Base-by-base conservation (phyloP, 2,888 invertebrate genomes). In the Megamerina dolium region DNA sequence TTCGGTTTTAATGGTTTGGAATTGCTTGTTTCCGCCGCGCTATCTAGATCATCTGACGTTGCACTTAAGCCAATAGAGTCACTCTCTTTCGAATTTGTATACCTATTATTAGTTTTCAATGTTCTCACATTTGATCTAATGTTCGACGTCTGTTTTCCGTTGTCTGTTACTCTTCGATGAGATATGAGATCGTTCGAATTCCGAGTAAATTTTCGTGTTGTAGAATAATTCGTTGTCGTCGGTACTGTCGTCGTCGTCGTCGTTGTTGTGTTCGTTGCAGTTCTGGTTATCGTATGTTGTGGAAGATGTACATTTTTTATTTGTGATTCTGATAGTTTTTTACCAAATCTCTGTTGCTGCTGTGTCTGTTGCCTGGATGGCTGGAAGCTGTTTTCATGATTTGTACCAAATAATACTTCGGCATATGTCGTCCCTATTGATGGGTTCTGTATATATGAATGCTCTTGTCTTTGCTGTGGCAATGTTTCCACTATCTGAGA, bases 311-410 rank as follows among this genome's bases (percentile, higher is more conserved):
- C 8, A 10, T 23, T 23, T 6, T 23, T 23, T 23, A 23, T 23
- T 23, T 23, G 23, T 23, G 8, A 10, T 23, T 23, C 8, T 23
- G 10, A n/a, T n/a, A n/a, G n/a, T n/a, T n/a, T n/a, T n/a, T n/a
- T n/a, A n/a, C n/a, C n/a, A n/a, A n/a, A n/a, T n/a, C n/a, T n/a
- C n/a, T n/a, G n/a, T n/a, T n/a, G n/a, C n/a, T n/a, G n/a, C n/a
- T n/a, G 23, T 23, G 10, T 23, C 51, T 59, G 58, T 50, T 64
- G 66, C 59, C 62, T 66, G 77, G 77, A 77, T 77, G 78, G 76
- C 77, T 77, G 77, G 68, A 75, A 69, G 65, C 53, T 51, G 56
- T 58, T 52, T 50, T 50, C 56, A 51, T 60, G 59, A 52, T 55
- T 57, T 50, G 57, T 50, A 43, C 68, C 68, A 56, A 68, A 69